These are phyloP conservation scores for Harpalus rufipes DNA, from an alignment of 2,888 invertebrate genomes.

Conservation along the genomic window DNA sequence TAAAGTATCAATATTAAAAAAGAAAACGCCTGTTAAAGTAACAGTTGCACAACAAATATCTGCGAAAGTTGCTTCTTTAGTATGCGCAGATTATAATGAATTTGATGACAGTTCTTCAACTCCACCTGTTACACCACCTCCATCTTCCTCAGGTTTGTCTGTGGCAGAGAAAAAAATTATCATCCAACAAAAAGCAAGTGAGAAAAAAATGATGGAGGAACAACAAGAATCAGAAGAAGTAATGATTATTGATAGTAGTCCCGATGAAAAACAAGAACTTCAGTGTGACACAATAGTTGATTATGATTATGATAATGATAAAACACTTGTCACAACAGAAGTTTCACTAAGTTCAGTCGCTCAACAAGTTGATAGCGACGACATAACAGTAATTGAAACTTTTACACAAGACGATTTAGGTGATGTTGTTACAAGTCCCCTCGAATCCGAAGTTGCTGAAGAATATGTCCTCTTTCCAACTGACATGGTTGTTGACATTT, in stretches of 20 bases:
- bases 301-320: constrained; percentile 81
- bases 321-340: constrained; percentile 80
- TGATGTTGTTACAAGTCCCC: constrained; percentile 82
- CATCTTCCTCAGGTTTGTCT: constrained; percentile 68
- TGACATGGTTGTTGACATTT: constrained; percentile 81
- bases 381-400: constrained; percentile 80
- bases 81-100: constrained; percentile 81
- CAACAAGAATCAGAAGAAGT: constrained; percentile 71
- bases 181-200: constrained; percentile 70
- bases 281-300: constrained; percentile 79
- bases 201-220: constrained; percentile 71
- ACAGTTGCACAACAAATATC: constrained; percentile 73
- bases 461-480: constrained; percentile 83
- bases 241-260: constrained; percentile 71
- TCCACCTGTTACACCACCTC: constrained; percentile 79
- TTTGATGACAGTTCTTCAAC: constrained; percentile 81
- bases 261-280: constrained; percentile 76
- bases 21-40: constrained; percentile 76
- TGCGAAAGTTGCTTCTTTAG: constrained; percentile 78
- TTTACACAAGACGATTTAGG: constrained; percentile 79
- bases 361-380: constrained; percentile 80
- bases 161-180: constrained; percentile 70
- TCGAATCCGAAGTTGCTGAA: constrained; percentile 81
- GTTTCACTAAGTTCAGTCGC: constrained; percentile 81
- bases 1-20: constrained; percentile 82